phyloP scores from a whole-genome alignment of 2,113 vertebrate species.

The Neolamprologus cancellatus region DNA sequence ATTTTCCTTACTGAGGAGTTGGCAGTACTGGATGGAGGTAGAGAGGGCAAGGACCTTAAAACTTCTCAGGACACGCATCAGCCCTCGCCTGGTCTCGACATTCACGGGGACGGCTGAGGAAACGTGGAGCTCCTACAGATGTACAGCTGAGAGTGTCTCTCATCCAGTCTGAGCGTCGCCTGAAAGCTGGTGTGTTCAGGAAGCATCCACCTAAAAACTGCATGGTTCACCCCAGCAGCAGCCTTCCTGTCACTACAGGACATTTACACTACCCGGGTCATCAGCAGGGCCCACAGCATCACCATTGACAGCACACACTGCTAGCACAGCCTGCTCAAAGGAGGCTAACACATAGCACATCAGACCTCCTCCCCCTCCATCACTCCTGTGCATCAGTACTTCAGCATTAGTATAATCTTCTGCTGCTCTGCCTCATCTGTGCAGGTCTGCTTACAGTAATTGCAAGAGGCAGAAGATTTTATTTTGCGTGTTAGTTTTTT shows the following conservation, averaged over 20 bases:
- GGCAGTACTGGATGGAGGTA: not conserved
- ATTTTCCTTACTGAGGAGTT: too few species aligned
- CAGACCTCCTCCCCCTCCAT: not conserved
- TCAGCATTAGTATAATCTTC: not conserved
- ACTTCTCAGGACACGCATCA: not conserved
- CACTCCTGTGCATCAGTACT: not conserved
- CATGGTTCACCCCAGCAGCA: not conserved
- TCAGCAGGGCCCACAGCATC: accelerated
- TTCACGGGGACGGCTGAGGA: not conserved
- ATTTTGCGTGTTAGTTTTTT: not conserved
- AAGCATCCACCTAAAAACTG: not conserved
- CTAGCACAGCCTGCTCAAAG: not conserved
- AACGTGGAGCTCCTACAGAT: not conserved
- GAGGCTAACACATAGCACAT: not conserved
- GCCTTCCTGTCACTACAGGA: not conserved
- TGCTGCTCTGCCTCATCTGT: not conserved
- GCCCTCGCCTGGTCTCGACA: accelerated
- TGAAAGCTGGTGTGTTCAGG: not conserved
- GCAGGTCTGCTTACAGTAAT: not conserved
- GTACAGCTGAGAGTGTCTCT: not conserved
- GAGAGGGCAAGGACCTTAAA: not conserved
- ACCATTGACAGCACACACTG: accelerated
- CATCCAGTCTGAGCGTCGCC: too few species aligned
- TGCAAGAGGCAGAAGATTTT: not conserved
- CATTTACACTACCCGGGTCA: not conserved